Base-by-base conservation (phyloP, 2,797 vertebrate species). In the Pseudomugil tenellus region DNA sequence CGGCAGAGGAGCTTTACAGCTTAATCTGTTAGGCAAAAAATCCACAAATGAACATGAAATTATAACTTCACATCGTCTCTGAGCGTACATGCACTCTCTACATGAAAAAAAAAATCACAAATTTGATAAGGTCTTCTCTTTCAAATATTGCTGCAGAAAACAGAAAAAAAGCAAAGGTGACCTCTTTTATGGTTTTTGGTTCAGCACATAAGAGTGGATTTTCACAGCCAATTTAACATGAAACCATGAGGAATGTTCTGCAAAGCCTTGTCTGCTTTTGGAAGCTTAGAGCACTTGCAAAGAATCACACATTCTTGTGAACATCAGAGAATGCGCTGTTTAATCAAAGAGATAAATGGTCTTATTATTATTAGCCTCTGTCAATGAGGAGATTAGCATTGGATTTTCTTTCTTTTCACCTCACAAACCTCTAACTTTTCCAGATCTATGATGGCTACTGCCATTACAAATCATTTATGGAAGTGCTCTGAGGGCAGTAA, bases 161-260 rank as follows among this genome's bases (percentile, higher is more conserved):
- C 5, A 11, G n/a, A 31, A 62, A 58, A 58, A 16, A 53, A 46
- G 49, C 31, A 17, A 60, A 67, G 43, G 77, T 74, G 70, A 58
- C 70, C 62, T 68, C 87, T 81, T 67, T 43, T 43, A 70, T 70
- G 76, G 69, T 87, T 80, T n/a, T 89, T 63, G 76, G 66, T 72
- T 59, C 70, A 70, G 77, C 87, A 80, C 81, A 79, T 71, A 59
- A 67, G 75, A 64, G 81, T 63, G 70, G 80, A 85, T 77, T 65
- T 90, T 91, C 77, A 91, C 90, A 90, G 84, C 82, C 86, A 91
- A 89, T 85, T 92, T 87, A 90, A 90, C 86, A 83, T 89, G 83
- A 90, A 89, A 89, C 77, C 69, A 75, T 54, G 64, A 89, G 87
- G 91, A 93, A 91, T 92, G 89, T 78, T 80, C 63, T 72, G 74